Evolutionary conservation across 1,140 invertebrate genomes (phyloP).

Genomic region (Dysdera silvatica): DNA sequence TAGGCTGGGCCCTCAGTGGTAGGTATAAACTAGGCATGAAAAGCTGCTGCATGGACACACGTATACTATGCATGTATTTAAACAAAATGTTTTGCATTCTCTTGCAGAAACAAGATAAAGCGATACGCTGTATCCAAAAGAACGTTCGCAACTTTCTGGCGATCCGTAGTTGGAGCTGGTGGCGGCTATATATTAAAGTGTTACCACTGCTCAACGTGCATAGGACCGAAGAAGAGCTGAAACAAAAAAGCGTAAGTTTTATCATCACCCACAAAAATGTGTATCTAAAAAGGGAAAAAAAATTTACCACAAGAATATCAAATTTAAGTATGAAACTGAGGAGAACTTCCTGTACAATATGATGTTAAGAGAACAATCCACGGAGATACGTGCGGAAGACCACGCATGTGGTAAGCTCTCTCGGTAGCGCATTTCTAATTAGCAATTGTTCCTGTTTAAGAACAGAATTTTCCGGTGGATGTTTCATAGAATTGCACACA

Average conservation of each 20-base stretch:
- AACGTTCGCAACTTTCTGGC: conserved; percentile 84
- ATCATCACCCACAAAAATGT: neutral
- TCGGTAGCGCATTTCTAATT: no score
- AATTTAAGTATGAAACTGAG: neutral
- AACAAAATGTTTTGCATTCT: conserved; percentile 30
- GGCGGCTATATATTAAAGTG: conserved; percentile 75
- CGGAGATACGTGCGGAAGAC: no score
- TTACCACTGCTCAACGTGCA: conserved; percentile 85
- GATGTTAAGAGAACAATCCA: neutral
- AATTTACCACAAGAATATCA: neutral
- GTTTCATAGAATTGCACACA: no score
- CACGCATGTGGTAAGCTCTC: no score
- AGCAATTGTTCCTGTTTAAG: no score
- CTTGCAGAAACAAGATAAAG: conserved; percentile 66
- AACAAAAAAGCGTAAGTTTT: conserved; percentile 58
- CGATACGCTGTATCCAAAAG: conserved; percentile 81
- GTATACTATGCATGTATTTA: no score
- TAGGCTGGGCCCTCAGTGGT: no score
- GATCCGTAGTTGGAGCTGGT: conserved; percentile 91
- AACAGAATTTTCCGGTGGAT: no score
- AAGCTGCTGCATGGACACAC: no score
- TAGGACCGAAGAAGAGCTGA: conserved; percentile 81
- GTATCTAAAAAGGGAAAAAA: neutral
- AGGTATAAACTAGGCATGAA: no score
- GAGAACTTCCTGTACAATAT: neutral